A percentile compares a stretch with the other conserved stretches of the same genome.
phyloP scores from a whole-genome alignment of 2,888 invertebrate species.

The Amphipoea oculea region DNA sequence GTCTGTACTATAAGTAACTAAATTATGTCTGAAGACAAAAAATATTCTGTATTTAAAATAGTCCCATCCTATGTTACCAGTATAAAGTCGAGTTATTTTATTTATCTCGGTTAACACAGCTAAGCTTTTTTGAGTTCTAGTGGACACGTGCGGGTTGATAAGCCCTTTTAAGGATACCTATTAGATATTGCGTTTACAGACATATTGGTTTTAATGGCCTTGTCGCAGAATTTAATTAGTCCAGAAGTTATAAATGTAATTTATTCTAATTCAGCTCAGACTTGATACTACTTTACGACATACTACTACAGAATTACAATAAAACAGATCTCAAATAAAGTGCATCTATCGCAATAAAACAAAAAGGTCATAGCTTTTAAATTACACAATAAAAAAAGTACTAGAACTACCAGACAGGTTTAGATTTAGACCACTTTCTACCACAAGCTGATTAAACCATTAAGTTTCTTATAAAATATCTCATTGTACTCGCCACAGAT shows the following conservation, averaged over 20 bases:
- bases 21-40: neutral
- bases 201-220: neutral
- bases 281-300: constrained; percentile 15
- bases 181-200: neutral
- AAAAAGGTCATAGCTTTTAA: constrained; percentile 60
- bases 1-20: too few species aligned
- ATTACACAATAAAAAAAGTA: constrained; percentile 60
- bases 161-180: neutral
- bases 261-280: constrained; percentile 6
- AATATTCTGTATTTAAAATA: neutral
- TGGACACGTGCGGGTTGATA: neutral
- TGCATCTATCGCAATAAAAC: constrained; percentile 44
- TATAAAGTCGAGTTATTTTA: neutral
- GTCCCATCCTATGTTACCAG: too few species aligned
- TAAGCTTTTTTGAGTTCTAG: neutral
- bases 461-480: constrained; percentile 80
- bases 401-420: constrained; percentile 31
- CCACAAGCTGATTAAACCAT: constrained; percentile 82
- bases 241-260: constrained; percentile 24
- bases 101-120: neutral
- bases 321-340: constrained; percentile 44
- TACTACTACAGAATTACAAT: constrained; percentile 33
- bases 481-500: constrained; percentile 80
- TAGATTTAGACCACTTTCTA: constrained; percentile 78
- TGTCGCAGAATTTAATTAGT: neutral